Evolutionary conservation across 2,113 vertebrate genomes (phyloP).

Genomic region (Leucosticte australis): DNA sequence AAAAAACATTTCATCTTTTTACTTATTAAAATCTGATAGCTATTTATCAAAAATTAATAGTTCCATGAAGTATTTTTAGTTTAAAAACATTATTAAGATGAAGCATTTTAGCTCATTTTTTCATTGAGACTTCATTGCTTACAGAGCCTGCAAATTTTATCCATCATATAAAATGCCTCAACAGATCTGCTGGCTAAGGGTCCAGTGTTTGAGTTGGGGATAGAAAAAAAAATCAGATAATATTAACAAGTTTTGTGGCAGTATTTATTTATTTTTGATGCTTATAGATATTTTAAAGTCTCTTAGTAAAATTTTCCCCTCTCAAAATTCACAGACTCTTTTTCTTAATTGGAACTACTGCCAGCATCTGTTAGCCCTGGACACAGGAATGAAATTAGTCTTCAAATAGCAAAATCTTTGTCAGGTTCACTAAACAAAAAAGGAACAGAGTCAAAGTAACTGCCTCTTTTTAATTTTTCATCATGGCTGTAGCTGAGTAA

Average conservation of each 20-base stretch:
- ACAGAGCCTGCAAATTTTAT: neutral
- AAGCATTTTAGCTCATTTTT: neutral
- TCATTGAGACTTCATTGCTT: neutral
- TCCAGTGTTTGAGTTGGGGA: neutral
- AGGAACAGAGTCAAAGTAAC: neutral
- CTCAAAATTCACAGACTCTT: neutral
- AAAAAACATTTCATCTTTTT: rapidly evolving
- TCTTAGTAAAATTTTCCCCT: neutral
- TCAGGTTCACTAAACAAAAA: neutral
- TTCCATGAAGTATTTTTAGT: neutral
- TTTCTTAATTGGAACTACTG: neutral
- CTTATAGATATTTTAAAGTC: neutral
- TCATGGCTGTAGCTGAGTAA: neutral
- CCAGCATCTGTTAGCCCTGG: neutral
- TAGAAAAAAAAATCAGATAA: neutral
- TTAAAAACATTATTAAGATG: neutral
- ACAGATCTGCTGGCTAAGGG: neutral
- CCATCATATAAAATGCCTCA: neutral
- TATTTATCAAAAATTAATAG: neutral
- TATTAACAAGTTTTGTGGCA: neutral
- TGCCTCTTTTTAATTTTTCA: neutral
- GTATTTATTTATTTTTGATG: neutral
- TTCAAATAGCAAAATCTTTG: neutral
- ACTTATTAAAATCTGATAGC: neutral
- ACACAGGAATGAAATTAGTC: neutral